phyloP scores from a whole-genome alignment of 2,113 vertebrate genomes.

The Toxotes jaculatrix region DNA sequence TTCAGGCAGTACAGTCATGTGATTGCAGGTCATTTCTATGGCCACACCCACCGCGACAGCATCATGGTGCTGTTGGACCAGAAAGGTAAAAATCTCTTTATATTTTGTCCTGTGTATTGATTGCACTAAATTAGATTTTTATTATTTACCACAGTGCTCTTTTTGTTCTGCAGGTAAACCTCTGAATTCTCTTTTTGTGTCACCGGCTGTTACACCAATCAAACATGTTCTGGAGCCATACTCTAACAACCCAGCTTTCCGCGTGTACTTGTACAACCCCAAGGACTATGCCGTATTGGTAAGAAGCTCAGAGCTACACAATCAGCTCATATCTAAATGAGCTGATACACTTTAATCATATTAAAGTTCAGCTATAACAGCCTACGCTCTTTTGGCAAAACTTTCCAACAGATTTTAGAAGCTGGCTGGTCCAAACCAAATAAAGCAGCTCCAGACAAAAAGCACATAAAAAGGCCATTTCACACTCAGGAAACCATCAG shows the following conservation, averaged over 20 bases:
- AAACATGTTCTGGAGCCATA: slow-evolving; percentile 80
- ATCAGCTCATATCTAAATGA: neutral
- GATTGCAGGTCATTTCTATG: slow-evolving; percentile 93
- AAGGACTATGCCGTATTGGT: slow-evolving; percentile 88
- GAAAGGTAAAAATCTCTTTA: slow-evolving; percentile 78
- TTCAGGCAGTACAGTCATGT: slow-evolving; percentile 89
- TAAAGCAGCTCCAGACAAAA: too few relatives aligned
- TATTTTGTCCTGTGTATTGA: too few relatives aligned
- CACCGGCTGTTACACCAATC: slow-evolving; percentile 94
- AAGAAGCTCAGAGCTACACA: slow-evolving; percentile 50
- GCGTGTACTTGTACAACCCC: slow-evolving; percentile 88
- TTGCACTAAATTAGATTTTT: too few relatives aligned
- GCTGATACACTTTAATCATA: too few relatives aligned
- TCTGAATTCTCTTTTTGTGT: slow-evolving; percentile 91
- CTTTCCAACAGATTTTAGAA: too few relatives aligned
- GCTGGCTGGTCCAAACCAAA: too few relatives aligned
- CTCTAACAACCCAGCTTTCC: slow-evolving; percentile 93
- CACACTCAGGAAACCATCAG: neutral
- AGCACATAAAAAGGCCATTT: too few relatives aligned
- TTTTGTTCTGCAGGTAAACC: slow-evolving; percentile 83
- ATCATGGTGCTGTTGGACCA: slow-evolving; percentile 92
- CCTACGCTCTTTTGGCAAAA: too few relatives aligned
- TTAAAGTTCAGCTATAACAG: too few relatives aligned
- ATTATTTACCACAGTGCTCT: too few relatives aligned
- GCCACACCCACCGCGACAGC: slow-evolving; percentile 95